Base-by-base conservation (phyloP, 2,113 vertebrate genomes). In the Hymenochirus boettgeri region DNA sequence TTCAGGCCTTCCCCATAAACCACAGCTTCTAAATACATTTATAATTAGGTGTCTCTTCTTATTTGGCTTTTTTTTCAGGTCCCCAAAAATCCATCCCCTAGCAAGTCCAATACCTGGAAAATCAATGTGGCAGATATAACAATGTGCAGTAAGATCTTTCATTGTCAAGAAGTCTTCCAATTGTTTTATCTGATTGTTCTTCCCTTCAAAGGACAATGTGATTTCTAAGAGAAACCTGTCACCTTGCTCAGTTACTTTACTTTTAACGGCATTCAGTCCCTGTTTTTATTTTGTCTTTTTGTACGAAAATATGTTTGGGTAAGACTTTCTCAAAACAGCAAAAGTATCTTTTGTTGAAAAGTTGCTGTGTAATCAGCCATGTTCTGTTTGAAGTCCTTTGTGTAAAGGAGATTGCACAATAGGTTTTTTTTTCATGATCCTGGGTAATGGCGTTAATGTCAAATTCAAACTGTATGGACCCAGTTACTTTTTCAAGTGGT, bases 261-360 rank as follows among this genome's bases (percentile, higher is more conserved):
- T 77, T 73, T 74, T 75, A 81, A 82, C 72, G 71, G 33, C 61
- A 74, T 79, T 69, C 73, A 79, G 78, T 81, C 81, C 33, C 33
- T 79, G 73, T 87, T 85, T 86, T 80, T 76, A 64, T 85, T 86
- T 81, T 76, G 63, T 69, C 61, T n/a, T n/a, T n/a, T n/a, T n/a
- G n/a, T n/a, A n/a, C n/a, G n/a, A n/a, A n/a, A n/a, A n/a, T n/a
- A n/a, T n/a, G n/a, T n/a, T n/a, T n/a, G 48, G 24, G 62, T 78
- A 59, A 42, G 17, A 25, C 33, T 51, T 66, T 35, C 46, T 52
- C 23, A 57, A 26, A 57, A 57, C 8, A 59, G 35, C 39, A 59
- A 29, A 27, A 23, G 47, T 59, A 51, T 25, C 17, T 19, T 51
- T 42, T 52, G 25, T 18, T 48, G 12, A 63, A n/a, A 65, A 81